These are phyloP conservation scores for Apteryx mantelli DNA, from an alignment of 2,113 vertebrate genomes.

Conservation along the genomic window DNA sequence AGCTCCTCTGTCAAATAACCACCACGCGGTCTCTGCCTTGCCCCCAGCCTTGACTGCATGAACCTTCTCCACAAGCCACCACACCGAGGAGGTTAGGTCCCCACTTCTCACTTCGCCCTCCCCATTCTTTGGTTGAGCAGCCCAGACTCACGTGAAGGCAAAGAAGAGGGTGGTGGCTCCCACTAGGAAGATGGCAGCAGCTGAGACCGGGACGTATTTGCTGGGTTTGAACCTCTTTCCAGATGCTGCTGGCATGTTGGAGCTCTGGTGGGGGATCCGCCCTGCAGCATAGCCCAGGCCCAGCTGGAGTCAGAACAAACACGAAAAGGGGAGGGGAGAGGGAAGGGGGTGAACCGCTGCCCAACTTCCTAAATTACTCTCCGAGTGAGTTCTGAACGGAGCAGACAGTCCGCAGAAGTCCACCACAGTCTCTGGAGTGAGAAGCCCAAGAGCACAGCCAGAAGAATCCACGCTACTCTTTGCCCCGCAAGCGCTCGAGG, in stretches of 20 bases:
- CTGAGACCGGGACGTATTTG: conserved; percentile 95
- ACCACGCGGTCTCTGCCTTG: rapidly evolving
- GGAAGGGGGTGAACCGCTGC: background rate
- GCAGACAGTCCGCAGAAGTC: background rate
- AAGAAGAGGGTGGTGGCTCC: conserved; percentile 96
- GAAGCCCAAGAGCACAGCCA: background rate
- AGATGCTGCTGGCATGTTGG: conserved; percentile 85
- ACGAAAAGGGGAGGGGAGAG: conserved; percentile 64
- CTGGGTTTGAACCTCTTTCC: conserved; percentile 93
- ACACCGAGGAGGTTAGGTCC: rapidly evolving
- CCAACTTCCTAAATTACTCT: background rate
- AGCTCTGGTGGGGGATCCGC: conserved; percentile 78
- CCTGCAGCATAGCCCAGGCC: conserved; percentile 86
- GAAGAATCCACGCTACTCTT: background rate
- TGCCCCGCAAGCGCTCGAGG: rapidly evolving
- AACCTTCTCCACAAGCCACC: background rate
- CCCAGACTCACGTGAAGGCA: conserved; percentile 93
- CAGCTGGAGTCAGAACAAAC: conserved; percentile 68
- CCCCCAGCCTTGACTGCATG: background rate
- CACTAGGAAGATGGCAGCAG: conserved; percentile 93
- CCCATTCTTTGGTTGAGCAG: background rate
- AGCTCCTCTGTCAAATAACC: background rate
- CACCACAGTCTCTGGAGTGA: background rate
- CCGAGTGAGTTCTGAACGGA: rapidly evolving
- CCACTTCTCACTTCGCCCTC: rapidly evolving